Evolutionary conservation across 92 coral and sea anemone species (phyloP).

Genomic region (Heteractis magnifica): DNA sequence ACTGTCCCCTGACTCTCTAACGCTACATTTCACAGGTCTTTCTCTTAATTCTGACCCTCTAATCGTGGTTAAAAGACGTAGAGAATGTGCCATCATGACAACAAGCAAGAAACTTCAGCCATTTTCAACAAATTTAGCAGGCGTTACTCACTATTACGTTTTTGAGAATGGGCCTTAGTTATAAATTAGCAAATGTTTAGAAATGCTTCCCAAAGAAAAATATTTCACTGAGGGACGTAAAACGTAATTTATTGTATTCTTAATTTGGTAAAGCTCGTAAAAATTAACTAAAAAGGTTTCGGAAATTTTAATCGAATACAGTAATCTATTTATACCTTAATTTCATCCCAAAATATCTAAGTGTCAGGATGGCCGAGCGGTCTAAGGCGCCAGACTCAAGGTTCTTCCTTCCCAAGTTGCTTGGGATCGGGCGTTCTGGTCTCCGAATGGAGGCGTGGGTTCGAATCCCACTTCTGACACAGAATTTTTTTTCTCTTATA

Average conservation of each 20-base stretch:
- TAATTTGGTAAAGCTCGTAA: too few relatives aligned
- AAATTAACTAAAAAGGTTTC: not conserved
- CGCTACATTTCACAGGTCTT: conserved; percentile 9
- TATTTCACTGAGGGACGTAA: not conserved
- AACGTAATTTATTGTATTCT: not conserved
- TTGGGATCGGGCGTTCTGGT: conserved; percentile 97
- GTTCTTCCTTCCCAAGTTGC: conserved; percentile 72
- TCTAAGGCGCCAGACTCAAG: conserved; percentile 99
- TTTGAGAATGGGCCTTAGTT: conserved; percentile 19
- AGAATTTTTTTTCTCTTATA: conserved; percentile 16
- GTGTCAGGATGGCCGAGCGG: conserved; percentile 99
- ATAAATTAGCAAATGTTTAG: not conserved
- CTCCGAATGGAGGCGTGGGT: conserved; percentile 99
- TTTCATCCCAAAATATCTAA: fast-evolving
- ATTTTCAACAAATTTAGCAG: conserved; percentile 17
- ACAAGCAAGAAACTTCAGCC: not conserved
- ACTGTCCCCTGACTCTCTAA: not conserved
- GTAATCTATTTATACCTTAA: not conserved
- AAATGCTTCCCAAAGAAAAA: not conserved
- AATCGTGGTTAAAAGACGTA: conserved; percentile 9
- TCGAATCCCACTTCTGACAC: conserved; percentile 99
- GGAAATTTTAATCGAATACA: not conserved
- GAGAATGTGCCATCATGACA: conserved; percentile 2
- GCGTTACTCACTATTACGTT: conserved; percentile 12
- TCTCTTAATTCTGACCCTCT: not conserved